A percentile compares a stretch with the other conserved stretches of the same genome.
phyloP scores from a whole-genome alignment of 1,140 invertebrate genomes.

The Trinorchestia longiramus region DNA sequence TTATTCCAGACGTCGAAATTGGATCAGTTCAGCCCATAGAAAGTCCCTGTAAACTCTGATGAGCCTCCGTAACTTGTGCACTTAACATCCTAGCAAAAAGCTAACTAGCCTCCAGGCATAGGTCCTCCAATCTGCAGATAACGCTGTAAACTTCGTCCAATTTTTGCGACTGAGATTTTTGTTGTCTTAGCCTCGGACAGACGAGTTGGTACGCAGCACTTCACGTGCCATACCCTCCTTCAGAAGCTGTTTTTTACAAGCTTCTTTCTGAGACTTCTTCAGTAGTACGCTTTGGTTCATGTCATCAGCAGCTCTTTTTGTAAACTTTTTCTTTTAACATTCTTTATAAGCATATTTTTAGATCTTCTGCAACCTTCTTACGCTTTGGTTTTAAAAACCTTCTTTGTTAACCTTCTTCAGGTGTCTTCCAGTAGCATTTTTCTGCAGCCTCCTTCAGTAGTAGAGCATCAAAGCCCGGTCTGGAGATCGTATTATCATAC shows the following conservation, averaged over 20 bases:
- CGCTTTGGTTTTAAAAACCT: no score
- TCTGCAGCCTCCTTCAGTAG: no score
- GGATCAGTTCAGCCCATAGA: neutral
- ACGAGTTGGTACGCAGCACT: neutral
- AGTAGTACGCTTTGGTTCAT: neutral
- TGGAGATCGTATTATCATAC: no score
- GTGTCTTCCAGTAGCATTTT: no score
- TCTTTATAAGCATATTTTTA: neutral
- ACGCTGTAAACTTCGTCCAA: neutral
- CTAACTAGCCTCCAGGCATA: neutral
- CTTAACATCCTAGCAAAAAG: constrained; percentile 23
- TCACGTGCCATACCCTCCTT: neutral
- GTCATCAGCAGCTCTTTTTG: neutral
- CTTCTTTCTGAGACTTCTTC: neutral
- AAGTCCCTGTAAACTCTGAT: constrained; percentile 32
- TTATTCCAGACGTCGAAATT: neutral
- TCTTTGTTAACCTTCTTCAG: no score
- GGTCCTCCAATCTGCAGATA: neutral
- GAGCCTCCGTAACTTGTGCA: constrained; percentile 15
- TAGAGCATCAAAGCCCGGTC: no score
- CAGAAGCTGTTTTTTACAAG: neutral
- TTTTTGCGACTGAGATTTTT: neutral
- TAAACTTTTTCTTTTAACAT: neutral
- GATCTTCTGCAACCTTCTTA: neutral
- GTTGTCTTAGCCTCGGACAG: neutral